Conservation (phyloP, 2,113 vertebrate genomes). For the Eretmochelys imbricata region DNA sequence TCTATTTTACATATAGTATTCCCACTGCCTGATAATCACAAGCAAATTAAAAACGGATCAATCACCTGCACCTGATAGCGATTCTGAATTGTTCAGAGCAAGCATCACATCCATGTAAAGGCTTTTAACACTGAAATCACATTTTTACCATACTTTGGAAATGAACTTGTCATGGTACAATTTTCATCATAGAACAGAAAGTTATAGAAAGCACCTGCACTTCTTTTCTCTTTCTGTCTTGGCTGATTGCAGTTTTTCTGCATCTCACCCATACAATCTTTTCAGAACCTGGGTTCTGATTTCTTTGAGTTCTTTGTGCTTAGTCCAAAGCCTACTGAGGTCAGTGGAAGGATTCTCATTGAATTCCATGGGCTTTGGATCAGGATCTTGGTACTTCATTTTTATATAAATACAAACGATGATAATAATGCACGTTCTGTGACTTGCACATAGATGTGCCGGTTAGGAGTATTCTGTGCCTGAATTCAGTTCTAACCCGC, state of each 20-base stretch:
- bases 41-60: constrained; percentile 58
- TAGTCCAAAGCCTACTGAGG: not conserved
- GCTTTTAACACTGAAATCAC: constrained; percentile 6
- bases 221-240: not conserved
- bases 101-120: constrained; percentile 4
- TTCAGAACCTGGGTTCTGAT: constrained; percentile 6
- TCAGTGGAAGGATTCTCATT: not conserved
- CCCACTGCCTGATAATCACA: not conserved
- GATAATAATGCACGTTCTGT: not conserved
- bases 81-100: constrained; percentile 35
- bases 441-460: not conserved
- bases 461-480: not conserved
- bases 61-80: constrained; percentile 52
- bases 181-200: constrained; percentile 52
- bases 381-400: not conserved
- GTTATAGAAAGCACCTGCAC: constrained; percentile 30
- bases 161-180: constrained; percentile 31
- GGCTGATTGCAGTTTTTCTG: constrained; percentile 1
- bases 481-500: not conserved
- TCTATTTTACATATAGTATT: constrained; percentile 49
- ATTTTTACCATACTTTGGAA: constrained; percentile 27
- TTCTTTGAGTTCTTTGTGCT: not conserved
- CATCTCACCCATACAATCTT: not conserved
- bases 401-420: not conserved
- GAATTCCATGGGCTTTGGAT: fast-evolving